Conservation (phyloP, 2,113 vertebrate genomes). For the Tychaedon coryphoeus region DNA sequence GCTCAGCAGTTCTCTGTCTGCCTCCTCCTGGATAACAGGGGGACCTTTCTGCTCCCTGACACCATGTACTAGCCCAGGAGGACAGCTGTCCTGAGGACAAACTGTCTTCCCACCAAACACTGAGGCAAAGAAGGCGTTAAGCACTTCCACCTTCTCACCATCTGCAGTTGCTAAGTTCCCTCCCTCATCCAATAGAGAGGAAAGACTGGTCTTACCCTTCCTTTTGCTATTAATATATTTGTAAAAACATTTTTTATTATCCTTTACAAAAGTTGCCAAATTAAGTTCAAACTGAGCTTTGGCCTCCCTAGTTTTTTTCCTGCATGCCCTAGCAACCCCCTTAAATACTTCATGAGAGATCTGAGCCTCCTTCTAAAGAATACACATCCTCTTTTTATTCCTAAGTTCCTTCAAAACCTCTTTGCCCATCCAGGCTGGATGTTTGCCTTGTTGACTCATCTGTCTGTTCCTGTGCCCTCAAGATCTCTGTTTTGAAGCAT, state of each 20-base stretch:
- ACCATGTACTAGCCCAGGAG: background rate
- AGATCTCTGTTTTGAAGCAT: background rate
- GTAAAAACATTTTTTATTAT: background rate
- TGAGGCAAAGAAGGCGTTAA: background rate
- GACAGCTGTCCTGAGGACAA: background rate
- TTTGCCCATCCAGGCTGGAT: background rate
- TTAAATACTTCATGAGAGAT: background rate
- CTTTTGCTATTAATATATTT: background rate
- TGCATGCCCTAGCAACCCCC: background rate
- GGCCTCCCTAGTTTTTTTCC: background rate
- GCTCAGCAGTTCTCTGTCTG: background rate
- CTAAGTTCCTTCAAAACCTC: background rate
- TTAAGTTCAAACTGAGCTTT: too few relatives aligned
- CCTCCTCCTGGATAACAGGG: background rate
- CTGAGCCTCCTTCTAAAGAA: background rate
- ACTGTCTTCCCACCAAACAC: background rate
- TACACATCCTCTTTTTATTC: background rate
- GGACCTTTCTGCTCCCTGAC: background rate
- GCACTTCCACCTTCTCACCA: accelerated
- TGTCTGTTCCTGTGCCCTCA: background rate
- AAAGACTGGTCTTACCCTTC: background rate
- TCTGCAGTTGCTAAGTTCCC: background rate
- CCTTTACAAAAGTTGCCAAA: background rate
- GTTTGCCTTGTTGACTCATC: accelerated
- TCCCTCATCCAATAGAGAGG: background rate